Base-by-base conservation (phyloP, 2,113 vertebrate genomes). In the Micronycteris hirsuta region DNA sequence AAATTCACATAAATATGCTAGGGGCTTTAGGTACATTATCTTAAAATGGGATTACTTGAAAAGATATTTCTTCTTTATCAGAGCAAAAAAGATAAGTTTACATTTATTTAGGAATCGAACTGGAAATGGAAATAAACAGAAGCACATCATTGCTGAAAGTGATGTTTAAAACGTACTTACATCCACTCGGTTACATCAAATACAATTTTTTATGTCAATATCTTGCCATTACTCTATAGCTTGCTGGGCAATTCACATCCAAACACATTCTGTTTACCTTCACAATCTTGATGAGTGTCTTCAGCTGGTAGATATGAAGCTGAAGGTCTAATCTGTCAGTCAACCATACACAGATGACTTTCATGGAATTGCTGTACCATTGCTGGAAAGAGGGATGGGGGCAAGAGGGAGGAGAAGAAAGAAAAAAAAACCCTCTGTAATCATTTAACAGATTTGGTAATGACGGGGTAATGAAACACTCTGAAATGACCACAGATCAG, bases 261-360 rank as follows among this genome's bases (percentile, higher is more conserved):
- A 92, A 94, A 95, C 31, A 84, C 16, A 81, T 90, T 96, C 93
- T 95, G 71, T 97, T 99, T 99, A 99, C 99, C 99, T 99, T 99
- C 82, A 99, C 99, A 83, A 99, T 99, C 98, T 99, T 99, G 98
- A 99, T 99, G 98, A 99, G 99, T 1, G 99, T 99, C 98, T 99
- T 99, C 98, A 99, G 98, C 98, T 99, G 99, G 98, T 99, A 99
- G 94, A 99, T 98, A 97, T 99, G 99, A 90, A 99, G 99, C 98
- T 99, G 99, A 95, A 99, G 98, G 88, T 99, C 99, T 98, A 99
- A 98, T 98, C 99, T 98, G 97, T 99, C 99, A 63, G 99, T 98
- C 98, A 99, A 86, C 99, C 99, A 99, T 93, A 99, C 97, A 80
- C 99, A 99, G 97, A 99, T 98, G 58, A 98, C 98, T 98, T 99